Base-by-base conservation (phyloP, 1,140 invertebrate species). In the Leptinotarsa undecemlineata region DNA sequence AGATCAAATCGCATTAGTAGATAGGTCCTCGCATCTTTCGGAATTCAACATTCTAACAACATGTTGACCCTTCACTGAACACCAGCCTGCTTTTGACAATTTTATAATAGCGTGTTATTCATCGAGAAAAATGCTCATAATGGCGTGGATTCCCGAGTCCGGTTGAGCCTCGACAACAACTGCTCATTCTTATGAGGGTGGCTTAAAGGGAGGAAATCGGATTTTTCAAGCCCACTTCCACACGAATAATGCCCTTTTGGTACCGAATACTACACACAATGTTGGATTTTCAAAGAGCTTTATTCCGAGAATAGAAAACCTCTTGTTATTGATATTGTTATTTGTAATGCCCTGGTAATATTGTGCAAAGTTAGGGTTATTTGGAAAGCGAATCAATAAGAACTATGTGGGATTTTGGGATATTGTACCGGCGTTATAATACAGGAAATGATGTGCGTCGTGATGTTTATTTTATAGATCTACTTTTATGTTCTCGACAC, bases 141-240 rank as follows among this genome's bases (percentile, higher is more conserved):
- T 72, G 51, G 62, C 71, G 51, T 23, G 62, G 71, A 26, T 17
- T 70, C 62, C 71, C 62, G 62, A 72, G 71, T 72, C 71, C 71
- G 23, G 71, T 72, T 72, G 71, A 66, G 71, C 71, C 17, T 63
- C 68, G 68, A 76, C 74, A 76, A 76, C 72, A 76, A 76, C 75
- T 76, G 75, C 72, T 76, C 75, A 77, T 77, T 77, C 76, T 77
- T 78, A 76, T 72, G 78, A 80, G 80, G 78, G 80, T 78, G 81
- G 80, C 81, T 82, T 79, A 77, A 67, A 76, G 76, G 76, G 78
- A 83, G 78, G 81, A 83, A 83, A 83, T 83, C 82, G 81, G 80
- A 83, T 83, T 83, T 76, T 83, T 82, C 82, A 83, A 83, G 82
- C 81, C 81, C 79, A 83, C 82, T 83, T 83, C 82, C 81, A 83